These are phyloP conservation scores for Oreotrochilus melanogaster DNA, from an alignment of 2,113 vertebrate genomes.

Conservation along the genomic window DNA sequence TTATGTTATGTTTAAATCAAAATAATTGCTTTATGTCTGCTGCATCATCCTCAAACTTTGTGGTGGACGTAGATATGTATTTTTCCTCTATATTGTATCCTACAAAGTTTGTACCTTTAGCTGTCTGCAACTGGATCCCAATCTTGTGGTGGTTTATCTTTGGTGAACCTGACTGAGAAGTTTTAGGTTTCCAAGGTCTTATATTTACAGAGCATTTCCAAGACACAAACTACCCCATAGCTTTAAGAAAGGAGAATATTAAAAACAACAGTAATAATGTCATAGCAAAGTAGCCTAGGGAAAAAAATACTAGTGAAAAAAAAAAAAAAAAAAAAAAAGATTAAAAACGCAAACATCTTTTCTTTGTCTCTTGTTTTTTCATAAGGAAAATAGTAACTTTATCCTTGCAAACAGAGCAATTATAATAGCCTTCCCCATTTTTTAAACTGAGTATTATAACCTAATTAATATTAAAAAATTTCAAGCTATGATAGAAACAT, in stretches of 20 bases:
- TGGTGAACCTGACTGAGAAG: not conserved
- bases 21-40: not conserved
- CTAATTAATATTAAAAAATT: not conserved
- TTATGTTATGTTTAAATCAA: not conserved
- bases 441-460: not conserved
- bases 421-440: not conserved
- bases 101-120: not conserved
- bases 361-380: not conserved
- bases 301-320: not conserved
- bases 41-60: not conserved
- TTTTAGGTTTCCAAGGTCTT: not conserved
- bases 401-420: not conserved
- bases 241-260: not conserved
- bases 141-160: not conserved
- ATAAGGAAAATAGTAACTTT: not conserved
- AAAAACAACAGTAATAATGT: not conserved
- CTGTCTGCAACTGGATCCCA: not conserved
- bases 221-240: not conserved
- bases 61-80: fast-evolving
- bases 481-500: not conserved
- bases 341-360: not conserved
- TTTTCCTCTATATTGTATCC: not conserved
- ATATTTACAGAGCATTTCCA: not conserved
- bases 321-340: not conserved
- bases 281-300: not conserved